Evolutionary conservation across 2,113 vertebrate species (phyloP).

Genomic region (Apus apus): DNA sequence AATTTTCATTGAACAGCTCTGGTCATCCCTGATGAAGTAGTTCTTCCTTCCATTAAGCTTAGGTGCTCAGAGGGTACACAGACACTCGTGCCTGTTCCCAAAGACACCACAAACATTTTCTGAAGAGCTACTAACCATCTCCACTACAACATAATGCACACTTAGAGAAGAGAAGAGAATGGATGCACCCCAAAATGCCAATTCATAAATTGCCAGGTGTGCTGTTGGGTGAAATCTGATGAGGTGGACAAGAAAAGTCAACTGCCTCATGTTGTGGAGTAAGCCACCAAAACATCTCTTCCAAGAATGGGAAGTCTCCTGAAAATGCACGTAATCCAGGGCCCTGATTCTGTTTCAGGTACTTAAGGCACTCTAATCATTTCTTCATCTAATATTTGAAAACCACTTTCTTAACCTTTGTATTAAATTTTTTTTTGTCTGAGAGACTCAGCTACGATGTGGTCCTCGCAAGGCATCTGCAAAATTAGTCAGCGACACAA

Average conservation of each 20-base stretch:
- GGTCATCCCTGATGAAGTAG: not conserved
- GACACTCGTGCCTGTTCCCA: rapidly evolving
- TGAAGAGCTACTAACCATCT: too few relatives aligned
- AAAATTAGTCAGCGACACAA: not conserved
- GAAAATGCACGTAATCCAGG: not conserved
- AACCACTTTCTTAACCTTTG: not conserved
- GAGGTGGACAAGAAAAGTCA: too few relatives aligned
- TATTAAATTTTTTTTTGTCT: not conserved
- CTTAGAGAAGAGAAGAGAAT: not conserved
- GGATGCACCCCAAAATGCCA: not conserved
- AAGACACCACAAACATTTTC: rapidly evolving
- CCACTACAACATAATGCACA: rapidly evolving
- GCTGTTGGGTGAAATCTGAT: too few relatives aligned
- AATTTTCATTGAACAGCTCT: too few relatives aligned
- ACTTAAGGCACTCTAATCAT: not conserved
- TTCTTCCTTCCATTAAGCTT: not conserved
- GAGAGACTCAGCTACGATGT: not conserved
- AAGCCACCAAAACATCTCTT: not conserved
- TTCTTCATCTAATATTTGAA: not conserved
- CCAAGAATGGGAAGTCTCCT: not conserved
- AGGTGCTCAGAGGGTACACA: not conserved
- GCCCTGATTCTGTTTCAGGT: rapidly evolving
- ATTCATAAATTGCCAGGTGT: not conserved
- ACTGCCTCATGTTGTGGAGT: not conserved
- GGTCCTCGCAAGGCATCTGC: not conserved